A percentile compares a stretch with the other conserved stretches of the same genome.
phyloP scores from a whole-genome alignment of 2,888 invertebrate species.

The Abrostola triplasia region DNA sequence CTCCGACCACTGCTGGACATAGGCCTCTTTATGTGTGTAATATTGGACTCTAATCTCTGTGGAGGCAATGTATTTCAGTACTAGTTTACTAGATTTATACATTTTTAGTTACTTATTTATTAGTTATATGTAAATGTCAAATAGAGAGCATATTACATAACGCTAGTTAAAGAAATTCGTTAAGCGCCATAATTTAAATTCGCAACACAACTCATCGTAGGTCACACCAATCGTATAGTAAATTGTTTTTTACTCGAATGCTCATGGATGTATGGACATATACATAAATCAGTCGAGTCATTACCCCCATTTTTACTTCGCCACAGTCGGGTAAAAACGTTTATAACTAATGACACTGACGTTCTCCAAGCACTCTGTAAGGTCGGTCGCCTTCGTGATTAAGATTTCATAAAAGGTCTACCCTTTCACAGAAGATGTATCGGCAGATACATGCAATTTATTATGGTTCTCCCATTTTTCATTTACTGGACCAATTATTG shows the following conservation, averaged over 20 bases:
- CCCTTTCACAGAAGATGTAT: conserved; percentile 25
- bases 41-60: no score
- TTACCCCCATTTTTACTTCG: conserved; percentile 42
- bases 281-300: conserved; percentile 32
- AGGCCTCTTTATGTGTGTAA: no score
- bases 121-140: no score
- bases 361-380: conserved; percentile 26
- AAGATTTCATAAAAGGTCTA: conserved; percentile 29
- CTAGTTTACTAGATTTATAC: no score
- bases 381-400: conserved; percentile 25
- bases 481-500: background rate
- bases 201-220: conserved; percentile 17
- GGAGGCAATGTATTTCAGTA: no score
- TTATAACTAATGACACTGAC: conserved; percentile 32
- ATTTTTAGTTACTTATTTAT: no score
- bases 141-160: background rate
- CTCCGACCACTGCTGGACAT: no score
- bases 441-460: background rate
- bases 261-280: conserved; percentile 38
- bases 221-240: conserved; percentile 21
- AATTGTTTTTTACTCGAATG: conserved; percentile 37
- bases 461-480: background rate
- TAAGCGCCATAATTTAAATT: background rate
- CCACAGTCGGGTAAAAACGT: conserved; percentile 22
- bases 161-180: no score